Base-by-base conservation (phyloP, 2,797 vertebrate genomes). In the Lagocephalus sceleratus region DNA sequence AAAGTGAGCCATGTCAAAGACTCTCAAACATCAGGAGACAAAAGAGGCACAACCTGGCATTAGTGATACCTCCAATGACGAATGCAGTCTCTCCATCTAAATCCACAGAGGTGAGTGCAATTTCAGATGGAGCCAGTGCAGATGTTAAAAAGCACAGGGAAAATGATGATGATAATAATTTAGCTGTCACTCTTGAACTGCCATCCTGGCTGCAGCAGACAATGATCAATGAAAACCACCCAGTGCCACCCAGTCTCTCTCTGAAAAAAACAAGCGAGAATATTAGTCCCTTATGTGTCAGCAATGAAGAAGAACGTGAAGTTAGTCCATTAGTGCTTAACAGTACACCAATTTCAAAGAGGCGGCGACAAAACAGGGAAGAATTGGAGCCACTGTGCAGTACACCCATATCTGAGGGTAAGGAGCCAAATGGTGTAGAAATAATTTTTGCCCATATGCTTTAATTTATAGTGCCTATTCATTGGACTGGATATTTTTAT, bases 341-440 rank as follows among this genome's bases (percentile, higher is more conserved):
- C 51, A 95, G 93, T 82, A 96, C 95, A 46, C 94, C 95, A 1
- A 71, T 94, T 59, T 58, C 69, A 38, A 91, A 87, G 47, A 89
- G 82, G 47, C 83, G 80, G 62, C 71, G 15, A 54, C 75, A 26
- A 63, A 75, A 68, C 47, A 82, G 72, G 43, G 79, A 78, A 16
- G 75, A 89, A 55, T 63, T 85, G 49, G 89, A 92, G 69, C 84
- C 87, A 47, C 67, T 92, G 68, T 90, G 79, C 19, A 90, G 92
- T 78, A 94, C 93, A 19, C 92, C 93, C 57, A 88, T 90, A 74
- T 85, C 85, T 61, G 70, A 91, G 73, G 93, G 97, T 98, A 78
- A 55, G 91, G 25, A 23, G 10, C 16, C 19, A 39, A n/a, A 25
- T n/a, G 39, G 26, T 20, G 15, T 39, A 29, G 9, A 29, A 29